Evolutionary conservation across 1,140 invertebrate species (phyloP), one percentile per base, ranked within the genome.

Genomic region (Drosophila grimshawi): DNA sequence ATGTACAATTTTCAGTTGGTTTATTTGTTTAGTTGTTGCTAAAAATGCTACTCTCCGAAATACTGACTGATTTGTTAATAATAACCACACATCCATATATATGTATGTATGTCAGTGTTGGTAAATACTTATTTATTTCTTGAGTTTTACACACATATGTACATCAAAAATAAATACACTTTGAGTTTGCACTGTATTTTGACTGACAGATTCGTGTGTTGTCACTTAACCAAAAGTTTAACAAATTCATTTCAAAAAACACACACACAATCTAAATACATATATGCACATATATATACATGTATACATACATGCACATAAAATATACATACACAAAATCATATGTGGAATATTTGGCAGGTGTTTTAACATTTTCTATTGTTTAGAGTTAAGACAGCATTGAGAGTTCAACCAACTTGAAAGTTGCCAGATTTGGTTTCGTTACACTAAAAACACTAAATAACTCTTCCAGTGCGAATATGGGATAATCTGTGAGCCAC

Each of bases 121-220:
- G 30, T 46, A 46, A 60, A 60, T 43, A 60, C 30, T 8, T 46
- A 29, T 45, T 45, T 32, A 41, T 4, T 5, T 43, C 37, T 5
- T 45, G 19, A 33, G 8, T 57, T 57, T 27, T 32, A 73, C 64
- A 67, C 64, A 68, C 53, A 19, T 19, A n/a, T n/a, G n/a, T n/a
- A 19, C 19, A 19, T 19, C 19, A 19, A 19, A 19, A 19, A 19
- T 19, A 19, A 19, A 19, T 19, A 0, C 19, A 19, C 19, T 19
- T 19, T 19, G 19, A 19, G 19, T 19, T 19, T 19, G 19, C 19
- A 19, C 19, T 19, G 19, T 19, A 19, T 19, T 19, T 56, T 65
- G 53, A 73, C 27, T 43, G 70, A 73, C 48, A 55, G 49, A 35
- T 33, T 60, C 35, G 37, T 53, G n/a, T 55, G 64, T 48, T 67